These are phyloP conservation scores for Hypomecis atomaria DNA, from an alignment of 2,888 invertebrate genomes.

Conservation along the genomic window DNA sequence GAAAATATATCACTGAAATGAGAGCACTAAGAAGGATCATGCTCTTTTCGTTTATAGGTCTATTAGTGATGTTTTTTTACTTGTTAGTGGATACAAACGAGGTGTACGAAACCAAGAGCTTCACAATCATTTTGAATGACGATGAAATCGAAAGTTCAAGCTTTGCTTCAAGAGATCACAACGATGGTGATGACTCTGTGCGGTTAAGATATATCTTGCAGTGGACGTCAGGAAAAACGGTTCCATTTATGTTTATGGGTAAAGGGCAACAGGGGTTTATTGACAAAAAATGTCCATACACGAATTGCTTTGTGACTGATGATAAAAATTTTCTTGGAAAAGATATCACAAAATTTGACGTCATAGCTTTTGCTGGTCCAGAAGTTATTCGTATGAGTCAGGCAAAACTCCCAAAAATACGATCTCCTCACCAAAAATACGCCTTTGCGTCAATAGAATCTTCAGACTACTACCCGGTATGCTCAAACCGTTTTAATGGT, in stretches of 20 bases:
- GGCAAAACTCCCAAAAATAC: conserved; percentile 46
- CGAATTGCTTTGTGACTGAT: conserved; percentile 65
- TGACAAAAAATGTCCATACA: conserved; percentile 56
- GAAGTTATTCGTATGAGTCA: conserved; percentile 46
- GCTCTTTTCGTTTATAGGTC: conserved; percentile 14
- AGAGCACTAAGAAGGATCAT: conserved; percentile 23
- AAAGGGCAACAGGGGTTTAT: conserved; percentile 53
- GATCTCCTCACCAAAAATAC: conserved; percentile 65
- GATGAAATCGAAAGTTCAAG: neutral
- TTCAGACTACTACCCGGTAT: conserved; percentile 61
- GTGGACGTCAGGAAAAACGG: conserved; percentile 53
- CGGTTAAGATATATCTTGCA: conserved; percentile 57
- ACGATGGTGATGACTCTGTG: conserved; percentile 3
- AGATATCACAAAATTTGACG: conserved; percentile 62
- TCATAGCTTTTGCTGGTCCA: conserved; percentile 63
- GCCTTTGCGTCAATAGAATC: conserved; percentile 68
- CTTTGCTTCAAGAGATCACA: neutral
- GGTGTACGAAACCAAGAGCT: neutral
- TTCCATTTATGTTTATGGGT: conserved; percentile 57
- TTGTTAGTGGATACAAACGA: neutral
- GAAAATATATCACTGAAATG: conserved; percentile 13
- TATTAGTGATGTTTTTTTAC: conserved; percentile 20
- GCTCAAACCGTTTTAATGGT: conserved; percentile 52
- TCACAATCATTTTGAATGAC: conserved; percentile 17
- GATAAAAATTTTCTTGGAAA: conserved; percentile 48